Conservation (phyloP, 2,113 vertebrate genomes). For the Trochalopteron elliotii region DNA sequence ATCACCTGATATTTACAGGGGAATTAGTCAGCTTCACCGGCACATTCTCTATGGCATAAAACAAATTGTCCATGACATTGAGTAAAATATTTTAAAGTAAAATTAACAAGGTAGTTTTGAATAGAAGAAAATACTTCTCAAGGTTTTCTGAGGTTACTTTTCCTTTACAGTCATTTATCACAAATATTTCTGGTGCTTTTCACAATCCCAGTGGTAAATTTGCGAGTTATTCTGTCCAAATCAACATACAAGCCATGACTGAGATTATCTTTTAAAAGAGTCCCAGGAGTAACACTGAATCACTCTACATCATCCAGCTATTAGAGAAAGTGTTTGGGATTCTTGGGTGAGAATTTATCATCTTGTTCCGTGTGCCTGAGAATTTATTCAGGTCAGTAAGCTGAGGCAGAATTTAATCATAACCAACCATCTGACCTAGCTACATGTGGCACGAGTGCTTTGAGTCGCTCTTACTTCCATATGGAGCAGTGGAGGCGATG, state of each 20-base stretch:
- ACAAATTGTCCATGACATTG: background rate
- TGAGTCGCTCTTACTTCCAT: background rate
- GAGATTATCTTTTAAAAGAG: background rate
- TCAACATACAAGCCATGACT: background rate
- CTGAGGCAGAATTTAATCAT: slow-evolving; percentile 20
- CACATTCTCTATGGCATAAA: slow-evolving; percentile 17
- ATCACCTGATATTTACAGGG: slow-evolving; percentile 44
- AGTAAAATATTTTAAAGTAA: background rate
- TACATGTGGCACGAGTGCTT: background rate
- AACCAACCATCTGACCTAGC: background rate
- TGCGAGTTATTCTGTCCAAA: background rate
- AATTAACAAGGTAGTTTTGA: background rate
- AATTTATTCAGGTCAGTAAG: slow-evolving; percentile 19
- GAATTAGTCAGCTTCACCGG: slow-evolving; percentile 30
- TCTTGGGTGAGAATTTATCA: background rate
- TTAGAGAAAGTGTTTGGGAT: slow-evolving; percentile 3
- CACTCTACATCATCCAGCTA: background rate
- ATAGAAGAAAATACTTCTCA: background rate
- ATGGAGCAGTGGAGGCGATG: background rate
- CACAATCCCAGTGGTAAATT: background rate
- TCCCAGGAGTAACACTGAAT: background rate
- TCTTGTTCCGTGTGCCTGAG: background rate
- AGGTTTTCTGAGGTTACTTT: background rate
- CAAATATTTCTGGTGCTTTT: background rate
- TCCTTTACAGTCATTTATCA: background rate